Evolutionary conservation across 1,140 invertebrate species (phyloP).

Genomic region (Drosophila pachea): DNA sequence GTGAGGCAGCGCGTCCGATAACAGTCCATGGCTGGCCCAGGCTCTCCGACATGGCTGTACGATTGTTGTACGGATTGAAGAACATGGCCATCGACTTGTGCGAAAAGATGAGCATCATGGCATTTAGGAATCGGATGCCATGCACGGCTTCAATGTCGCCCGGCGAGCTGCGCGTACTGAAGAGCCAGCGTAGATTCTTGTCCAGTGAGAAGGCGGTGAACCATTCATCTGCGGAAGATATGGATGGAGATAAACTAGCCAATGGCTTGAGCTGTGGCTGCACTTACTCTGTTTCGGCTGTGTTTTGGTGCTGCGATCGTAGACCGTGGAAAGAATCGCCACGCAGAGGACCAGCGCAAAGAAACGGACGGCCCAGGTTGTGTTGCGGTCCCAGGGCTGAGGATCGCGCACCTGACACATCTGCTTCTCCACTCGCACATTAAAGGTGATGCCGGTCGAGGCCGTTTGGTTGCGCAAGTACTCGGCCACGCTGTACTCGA

Average conservation of each 20-base stretch:
- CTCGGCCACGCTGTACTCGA: conserved; percentile 81
- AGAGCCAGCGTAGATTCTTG: conserved; percentile 81
- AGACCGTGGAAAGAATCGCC: conserved; percentile 70
- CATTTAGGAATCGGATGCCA: conserved; percentile 83
- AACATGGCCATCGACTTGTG: conserved; percentile 85
- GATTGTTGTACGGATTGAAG: conserved; percentile 83
- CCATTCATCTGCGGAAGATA: conserved; percentile 77
- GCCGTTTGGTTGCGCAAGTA: conserved; percentile 79
- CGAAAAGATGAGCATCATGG: conserved; percentile 82
- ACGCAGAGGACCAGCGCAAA: conserved; percentile 70
- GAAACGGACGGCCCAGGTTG: conserved; percentile 79
- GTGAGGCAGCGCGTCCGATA: conserved; percentile 82
- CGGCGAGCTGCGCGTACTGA: conserved; percentile 79
- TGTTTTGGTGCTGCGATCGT: conserved; percentile 67
- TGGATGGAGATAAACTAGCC: neutral
- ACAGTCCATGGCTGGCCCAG: conserved; percentile 83
- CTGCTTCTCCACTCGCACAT: conserved; percentile 81
- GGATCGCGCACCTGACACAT: conserved; percentile 81
- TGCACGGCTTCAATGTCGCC: conserved; percentile 83
- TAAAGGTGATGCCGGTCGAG: conserved; percentile 80
- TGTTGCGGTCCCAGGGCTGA: conserved; percentile 69
- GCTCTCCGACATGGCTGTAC: conserved; percentile 83
- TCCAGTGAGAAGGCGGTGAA: conserved; percentile 82
- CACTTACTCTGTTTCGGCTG: conserved; percentile 68
- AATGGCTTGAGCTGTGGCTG: neutral